phyloP scores from a whole-genome alignment of 2,888 invertebrate species.

The Andrena chrysosceles region DNA sequence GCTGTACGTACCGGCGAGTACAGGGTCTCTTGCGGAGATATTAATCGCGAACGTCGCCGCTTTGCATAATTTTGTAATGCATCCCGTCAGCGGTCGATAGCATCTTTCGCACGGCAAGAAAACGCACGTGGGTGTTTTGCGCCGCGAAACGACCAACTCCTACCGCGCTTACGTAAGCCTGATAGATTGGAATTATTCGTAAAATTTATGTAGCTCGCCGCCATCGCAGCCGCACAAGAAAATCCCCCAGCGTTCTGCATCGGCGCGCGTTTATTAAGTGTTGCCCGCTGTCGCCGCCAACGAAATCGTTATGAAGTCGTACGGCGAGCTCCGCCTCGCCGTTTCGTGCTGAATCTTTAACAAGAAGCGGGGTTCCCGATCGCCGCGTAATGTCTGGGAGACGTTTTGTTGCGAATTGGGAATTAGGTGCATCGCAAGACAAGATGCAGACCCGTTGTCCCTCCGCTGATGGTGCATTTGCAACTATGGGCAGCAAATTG shows the following conservation, averaged over 20 bases:
- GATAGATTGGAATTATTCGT: slow-evolving; percentile 62
- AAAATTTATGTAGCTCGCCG: slow-evolving; percentile 53
- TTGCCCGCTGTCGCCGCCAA: slow-evolving; percentile 15
- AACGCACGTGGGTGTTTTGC: slow-evolving; percentile 69
- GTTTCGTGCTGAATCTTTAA: slow-evolving; percentile 12
- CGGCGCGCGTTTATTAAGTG: slow-evolving; percentile 39
- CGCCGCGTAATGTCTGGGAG: neutral
- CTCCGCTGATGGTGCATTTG: neutral
- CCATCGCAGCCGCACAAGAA: slow-evolving; percentile 16
- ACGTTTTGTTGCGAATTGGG: slow-evolving; percentile 16
- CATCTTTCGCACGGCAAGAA: slow-evolving; percentile 71
- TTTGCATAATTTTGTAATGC: slow-evolving; percentile 74
- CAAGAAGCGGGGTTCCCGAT: neutral
- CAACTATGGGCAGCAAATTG: neutral
- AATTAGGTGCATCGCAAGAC: neutral
- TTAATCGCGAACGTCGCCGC: slow-evolving; percentile 67
- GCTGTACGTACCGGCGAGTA: slow-evolving; percentile 28
- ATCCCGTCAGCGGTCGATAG: slow-evolving; percentile 69
- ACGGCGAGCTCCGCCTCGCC: neutral
- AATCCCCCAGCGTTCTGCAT: slow-evolving; percentile 11
- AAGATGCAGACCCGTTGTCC: neutral
- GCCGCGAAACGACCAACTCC: slow-evolving; percentile 47
- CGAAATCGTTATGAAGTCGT: slow-evolving; percentile 15
- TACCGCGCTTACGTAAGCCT: slow-evolving; percentile 57
- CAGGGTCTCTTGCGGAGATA: slow-evolving; percentile 57